Percentiles rank a stretch among this genome's conserved stretches.
These are phyloP conservation scores for Pleuronectes platessa DNA, from an alignment of 2,113 vertebrate species.

Conservation along the genomic window DNA sequence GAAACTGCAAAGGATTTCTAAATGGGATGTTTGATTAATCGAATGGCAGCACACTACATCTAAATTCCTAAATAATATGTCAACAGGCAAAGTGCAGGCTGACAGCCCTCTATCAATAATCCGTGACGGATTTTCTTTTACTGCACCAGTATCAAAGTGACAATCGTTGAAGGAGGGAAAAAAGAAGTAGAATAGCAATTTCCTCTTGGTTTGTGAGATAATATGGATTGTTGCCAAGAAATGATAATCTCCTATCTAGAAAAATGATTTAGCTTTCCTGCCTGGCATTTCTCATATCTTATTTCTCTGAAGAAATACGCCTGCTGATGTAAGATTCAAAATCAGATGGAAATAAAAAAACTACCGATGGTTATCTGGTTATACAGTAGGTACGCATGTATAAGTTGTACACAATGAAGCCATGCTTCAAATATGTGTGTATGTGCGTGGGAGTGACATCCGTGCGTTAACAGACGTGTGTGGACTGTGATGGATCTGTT, in stretches of 20 bases:
- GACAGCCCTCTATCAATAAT: slow-evolving; percentile 24
- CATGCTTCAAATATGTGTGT: slow-evolving; percentile 33
- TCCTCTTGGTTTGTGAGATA: slow-evolving; percentile 48
- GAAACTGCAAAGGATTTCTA: neutral
- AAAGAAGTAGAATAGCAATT: slow-evolving; percentile 41
- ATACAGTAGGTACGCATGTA: slow-evolving; percentile 37
- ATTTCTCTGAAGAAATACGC: slow-evolving; percentile 48
- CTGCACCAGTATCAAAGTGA: neutral
- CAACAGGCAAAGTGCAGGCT: slow-evolving; percentile 2
- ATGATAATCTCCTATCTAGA: slow-evolving; percentile 53
- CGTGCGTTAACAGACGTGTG: neutral
- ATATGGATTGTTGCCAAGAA: slow-evolving; percentile 32
- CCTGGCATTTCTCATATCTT: slow-evolving; percentile 48
- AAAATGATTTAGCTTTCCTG: slow-evolving; percentile 45
- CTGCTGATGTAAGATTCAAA: slow-evolving; percentile 51
- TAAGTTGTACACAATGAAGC: slow-evolving; percentile 26
- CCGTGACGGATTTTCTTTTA: neutral
- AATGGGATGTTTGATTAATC: slow-evolving; percentile 10
- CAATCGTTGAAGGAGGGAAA: slow-evolving; percentile 6
- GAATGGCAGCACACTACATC: neutral
- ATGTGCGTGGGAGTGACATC: slow-evolving; percentile 22
- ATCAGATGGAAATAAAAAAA: slow-evolving; percentile 1
- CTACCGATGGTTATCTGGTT: slow-evolving; percentile 56
- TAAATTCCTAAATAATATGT: slow-evolving; percentile 26
- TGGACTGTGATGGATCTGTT: slow-evolving; percentile 53